phyloP scores from a whole-genome alignment of 2,797 vertebrate species.

The Parotocinclus haroldoi region DNA sequence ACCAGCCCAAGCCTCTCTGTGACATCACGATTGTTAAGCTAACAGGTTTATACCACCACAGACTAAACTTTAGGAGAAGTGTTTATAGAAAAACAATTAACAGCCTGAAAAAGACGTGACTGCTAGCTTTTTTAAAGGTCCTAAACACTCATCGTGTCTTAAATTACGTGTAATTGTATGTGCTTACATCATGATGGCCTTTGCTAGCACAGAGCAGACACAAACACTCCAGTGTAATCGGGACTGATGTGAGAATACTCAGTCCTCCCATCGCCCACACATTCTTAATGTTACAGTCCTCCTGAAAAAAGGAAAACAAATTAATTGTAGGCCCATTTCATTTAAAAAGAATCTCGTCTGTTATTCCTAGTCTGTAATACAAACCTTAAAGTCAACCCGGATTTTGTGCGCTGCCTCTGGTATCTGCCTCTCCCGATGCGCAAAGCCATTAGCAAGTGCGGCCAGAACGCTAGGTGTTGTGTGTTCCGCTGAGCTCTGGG shows the following conservation, averaged over 20 bases:
- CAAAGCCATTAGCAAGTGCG: slow-evolving; percentile 77
- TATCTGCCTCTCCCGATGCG: slow-evolving; percentile 66
- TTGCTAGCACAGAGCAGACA: slow-evolving; percentile 91
- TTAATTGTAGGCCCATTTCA: not conserved
- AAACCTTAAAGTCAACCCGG: slow-evolving; percentile 90
- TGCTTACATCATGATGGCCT: slow-evolving; percentile 73
- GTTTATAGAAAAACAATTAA: no score
- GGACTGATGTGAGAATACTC: slow-evolving; percentile 84
- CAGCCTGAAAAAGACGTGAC: no score
- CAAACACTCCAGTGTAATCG: slow-evolving; percentile 75
- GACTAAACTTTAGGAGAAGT: no score
- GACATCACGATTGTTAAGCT: no score
- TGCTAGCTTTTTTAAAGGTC: not conserved
- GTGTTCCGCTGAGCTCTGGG: slow-evolving; percentile 73
- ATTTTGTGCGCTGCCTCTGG: slow-evolving; percentile 77
- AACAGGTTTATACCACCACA: no score
- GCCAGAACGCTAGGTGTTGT: slow-evolving; percentile 67
- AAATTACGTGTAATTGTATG: not conserved
- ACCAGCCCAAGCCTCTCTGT: no score
- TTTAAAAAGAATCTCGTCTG: not conserved
- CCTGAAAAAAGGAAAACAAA: slow-evolving; percentile 59
- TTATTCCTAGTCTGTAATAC: no score
- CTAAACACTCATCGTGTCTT: not conserved
- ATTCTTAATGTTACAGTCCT: slow-evolving; percentile 88
- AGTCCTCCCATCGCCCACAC: slow-evolving; percentile 93